These are phyloP conservation scores for Timandra comae DNA, from an alignment of 2,888 invertebrate genomes.

Conservation along the genomic window DNA sequence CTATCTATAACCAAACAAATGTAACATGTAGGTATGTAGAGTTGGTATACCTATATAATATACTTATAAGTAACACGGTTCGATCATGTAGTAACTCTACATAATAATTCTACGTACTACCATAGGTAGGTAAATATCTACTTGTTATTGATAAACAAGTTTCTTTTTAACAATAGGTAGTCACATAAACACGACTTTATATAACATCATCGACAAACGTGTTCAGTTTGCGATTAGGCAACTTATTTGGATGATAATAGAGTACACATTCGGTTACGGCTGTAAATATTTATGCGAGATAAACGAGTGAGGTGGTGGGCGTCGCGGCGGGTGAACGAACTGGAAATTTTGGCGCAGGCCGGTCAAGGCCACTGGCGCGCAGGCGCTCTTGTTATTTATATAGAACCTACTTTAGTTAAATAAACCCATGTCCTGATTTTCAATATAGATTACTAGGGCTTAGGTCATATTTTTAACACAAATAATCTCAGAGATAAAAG, in stretches of 20 bases:
- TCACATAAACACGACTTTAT: conserved; percentile 63
- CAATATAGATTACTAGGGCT: too few relatives aligned
- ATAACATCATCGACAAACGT: conserved; percentile 42
- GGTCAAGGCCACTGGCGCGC: conserved; percentile 71
- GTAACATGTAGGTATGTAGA: too few relatives aligned
- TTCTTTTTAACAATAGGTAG: conserved; percentile 58
- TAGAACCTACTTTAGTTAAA: conserved; percentile 19
- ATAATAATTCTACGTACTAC: conserved; percentile 33
- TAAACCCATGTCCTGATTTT: conserved; percentile 7
- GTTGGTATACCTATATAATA: too few relatives aligned
- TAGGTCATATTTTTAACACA: too few relatives aligned
- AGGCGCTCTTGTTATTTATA: conserved; percentile 36
- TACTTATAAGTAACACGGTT: too few relatives aligned
- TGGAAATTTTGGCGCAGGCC: conserved; percentile 75
- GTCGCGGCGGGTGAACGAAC: conserved; percentile 68
- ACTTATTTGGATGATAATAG: conserved; percentile 23
- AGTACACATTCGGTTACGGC: conserved; percentile 34
- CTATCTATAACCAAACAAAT: too few relatives aligned
- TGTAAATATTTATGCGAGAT: conserved; percentile 59
- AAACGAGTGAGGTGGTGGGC: conserved; percentile 66
- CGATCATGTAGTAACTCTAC: conserved; percentile 25
- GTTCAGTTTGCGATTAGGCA: conserved; percentile 20
- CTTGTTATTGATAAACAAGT: conserved; percentile 67
- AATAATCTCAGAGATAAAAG: too few relatives aligned
- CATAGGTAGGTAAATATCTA: conserved; percentile 33